phyloP scores from a whole-genome alignment of 2,888 invertebrate species.

The Drosophila testacea region DNA sequence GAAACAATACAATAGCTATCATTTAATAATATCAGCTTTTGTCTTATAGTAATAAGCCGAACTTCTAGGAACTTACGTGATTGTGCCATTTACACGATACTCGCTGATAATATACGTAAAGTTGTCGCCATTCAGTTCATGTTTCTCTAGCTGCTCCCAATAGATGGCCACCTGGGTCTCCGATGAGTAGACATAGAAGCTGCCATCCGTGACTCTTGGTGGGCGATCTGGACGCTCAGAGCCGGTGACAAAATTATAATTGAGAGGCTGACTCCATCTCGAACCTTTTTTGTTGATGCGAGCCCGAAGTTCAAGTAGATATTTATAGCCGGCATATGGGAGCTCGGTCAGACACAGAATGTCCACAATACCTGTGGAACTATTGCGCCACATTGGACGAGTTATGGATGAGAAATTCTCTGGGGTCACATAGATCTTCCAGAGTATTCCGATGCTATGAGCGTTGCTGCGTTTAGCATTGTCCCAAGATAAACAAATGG shows the following conservation, averaged over 20 bases:
- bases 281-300: constrained; percentile 85
- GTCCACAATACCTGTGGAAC: constrained; percentile 44
- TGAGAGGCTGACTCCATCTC: constrained; percentile 90
- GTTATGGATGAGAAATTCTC: constrained; percentile 53
- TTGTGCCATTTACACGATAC: constrained; percentile 68
- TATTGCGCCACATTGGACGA: constrained; percentile 59
- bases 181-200: constrained; percentile 89
- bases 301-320: constrained; percentile 88
- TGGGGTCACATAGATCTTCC: constrained; percentile 77
- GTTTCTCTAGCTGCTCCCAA: constrained; percentile 91
- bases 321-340: constrained; percentile 85
- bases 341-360: constrained; percentile 74
- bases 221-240: constrained; percentile 87
- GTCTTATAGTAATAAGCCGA: no score
- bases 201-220: constrained; percentile 90
- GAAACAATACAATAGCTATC: no score
- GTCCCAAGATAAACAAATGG: constrained; percentile 76
- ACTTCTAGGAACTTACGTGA: constrained; percentile 58
- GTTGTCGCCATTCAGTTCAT: constrained; percentile 90
- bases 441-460: constrained; percentile 68
- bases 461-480: constrained; percentile 74
- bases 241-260: constrained; percentile 87
- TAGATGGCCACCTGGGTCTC: constrained; percentile 90
- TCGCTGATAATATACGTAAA: constrained; percentile 89
- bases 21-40: no score